Evolutionary conservation across 1,140 invertebrate species (phyloP).

Genomic region (Asobara japonica): DNA sequence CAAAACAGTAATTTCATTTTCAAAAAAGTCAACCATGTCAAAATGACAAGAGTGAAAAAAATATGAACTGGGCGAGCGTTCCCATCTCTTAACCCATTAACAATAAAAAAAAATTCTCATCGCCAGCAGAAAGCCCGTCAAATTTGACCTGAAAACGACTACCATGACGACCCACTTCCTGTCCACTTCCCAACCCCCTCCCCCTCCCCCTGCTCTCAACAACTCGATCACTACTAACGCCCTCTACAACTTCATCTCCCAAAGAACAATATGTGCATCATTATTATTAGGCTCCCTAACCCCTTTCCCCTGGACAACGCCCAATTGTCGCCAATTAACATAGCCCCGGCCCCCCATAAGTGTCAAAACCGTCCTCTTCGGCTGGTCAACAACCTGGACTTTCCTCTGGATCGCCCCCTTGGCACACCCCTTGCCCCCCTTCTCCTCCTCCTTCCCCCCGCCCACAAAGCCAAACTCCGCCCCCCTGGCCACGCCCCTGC

Average conservation of each 20-base stretch:
- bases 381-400: conserved; percentile 58
- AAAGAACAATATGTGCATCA: conserved; percentile 87
- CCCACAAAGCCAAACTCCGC: conserved; percentile 32
- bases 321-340: conserved; percentile 78
- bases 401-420: conserved; percentile 36
- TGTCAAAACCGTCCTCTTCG: conserved; percentile 82
- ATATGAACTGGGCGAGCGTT: too few species aligned
- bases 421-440: conserved; percentile 50
- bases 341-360: conserved; percentile 90
- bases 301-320: background rate
- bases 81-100: background rate
- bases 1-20: too few species aligned
- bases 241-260: conserved; percentile 89
- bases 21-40: too few species aligned
- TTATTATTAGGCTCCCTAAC: conserved; percentile 73
- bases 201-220: background rate
- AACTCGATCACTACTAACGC: conserved; percentile 9
- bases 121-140: background rate
- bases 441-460: background rate
- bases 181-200: background rate
- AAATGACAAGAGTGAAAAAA: too few species aligned
- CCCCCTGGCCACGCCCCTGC: conserved; percentile 34
- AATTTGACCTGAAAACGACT: background rate
- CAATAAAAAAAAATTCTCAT: background rate
- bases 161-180: background rate